Conservation (phyloP, 2,113 vertebrate genomes). For the Phyllopteryx taeniolatus region DNA sequence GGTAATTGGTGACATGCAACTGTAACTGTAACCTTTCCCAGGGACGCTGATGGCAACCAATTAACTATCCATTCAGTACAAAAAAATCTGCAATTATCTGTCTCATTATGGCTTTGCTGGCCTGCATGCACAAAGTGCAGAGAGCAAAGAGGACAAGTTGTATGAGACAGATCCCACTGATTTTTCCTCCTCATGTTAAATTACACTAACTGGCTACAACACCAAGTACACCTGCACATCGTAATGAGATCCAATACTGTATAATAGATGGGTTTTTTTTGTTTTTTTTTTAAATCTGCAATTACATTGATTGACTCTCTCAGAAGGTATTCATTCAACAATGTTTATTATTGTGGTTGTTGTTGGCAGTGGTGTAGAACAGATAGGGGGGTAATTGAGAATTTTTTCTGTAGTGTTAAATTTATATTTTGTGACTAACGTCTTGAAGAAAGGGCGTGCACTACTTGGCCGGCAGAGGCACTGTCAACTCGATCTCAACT, state of each 20-base stretch:
- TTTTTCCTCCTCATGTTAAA: conserved; percentile 3
- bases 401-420: neutral
- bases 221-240: neutral
- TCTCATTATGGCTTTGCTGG: conserved; percentile 75
- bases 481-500: neutral
- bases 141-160: conserved; percentile 48
- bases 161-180: conserved; percentile 9
- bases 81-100: conserved; percentile 78
- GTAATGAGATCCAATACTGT: neutral
- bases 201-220: conserved; percentile 5
- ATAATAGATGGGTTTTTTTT: neutral
- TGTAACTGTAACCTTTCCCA: conserved; percentile 78
- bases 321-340: neutral
- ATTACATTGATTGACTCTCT: neutral
- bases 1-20: conserved; percentile 78
- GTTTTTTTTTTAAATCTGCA: neutral
- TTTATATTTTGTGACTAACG: neutral
- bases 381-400: neutral
- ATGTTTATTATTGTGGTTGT: neutral
- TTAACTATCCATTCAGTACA: conserved; percentile 77
- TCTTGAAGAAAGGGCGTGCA: neutral
- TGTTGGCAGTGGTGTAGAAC: neutral
- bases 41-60: conserved; percentile 77
- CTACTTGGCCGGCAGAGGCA: neutral
- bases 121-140: conserved; percentile 65